These are phyloP conservation scores for Apodemia mormo DNA, from an alignment of 2,888 invertebrate genomes.

Conservation along the genomic window DNA sequence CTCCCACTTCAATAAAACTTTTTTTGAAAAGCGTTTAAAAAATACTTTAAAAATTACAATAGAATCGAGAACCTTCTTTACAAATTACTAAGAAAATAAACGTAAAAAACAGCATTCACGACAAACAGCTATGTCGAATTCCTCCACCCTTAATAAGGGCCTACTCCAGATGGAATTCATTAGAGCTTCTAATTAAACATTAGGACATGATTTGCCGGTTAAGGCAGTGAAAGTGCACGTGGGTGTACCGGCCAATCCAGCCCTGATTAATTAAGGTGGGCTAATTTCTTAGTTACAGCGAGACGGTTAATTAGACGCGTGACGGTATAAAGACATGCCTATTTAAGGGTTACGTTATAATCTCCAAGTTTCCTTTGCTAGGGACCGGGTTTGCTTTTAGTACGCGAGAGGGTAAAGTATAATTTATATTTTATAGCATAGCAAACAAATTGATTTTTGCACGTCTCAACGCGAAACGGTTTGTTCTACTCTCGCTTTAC, in stretches of 20 bases:
- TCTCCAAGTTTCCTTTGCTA: background rate
- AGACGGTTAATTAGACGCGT: constrained; percentile 30
- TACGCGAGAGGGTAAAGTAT: background rate
- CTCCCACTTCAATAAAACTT: too few species aligned
- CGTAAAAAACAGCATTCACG: constrained; percentile 1
- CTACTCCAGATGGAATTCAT: constrained; percentile 68
- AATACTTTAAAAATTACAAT: background rate
- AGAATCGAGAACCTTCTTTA: background rate
- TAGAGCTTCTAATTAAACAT: constrained; percentile 68
- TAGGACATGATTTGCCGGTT: constrained; percentile 66
- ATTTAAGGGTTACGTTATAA: constrained; percentile 11
- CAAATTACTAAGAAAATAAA: constrained; percentile 3
- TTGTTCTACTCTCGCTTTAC: too few species aligned
- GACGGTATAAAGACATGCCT: constrained; percentile 18
- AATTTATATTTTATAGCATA: too few species aligned
- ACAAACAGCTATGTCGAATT: constrained; percentile 39
- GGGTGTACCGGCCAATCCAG: constrained; percentile 46
- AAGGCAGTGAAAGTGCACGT: constrained; percentile 60
- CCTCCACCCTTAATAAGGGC: constrained; percentile 55
- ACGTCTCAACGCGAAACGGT: too few species aligned
- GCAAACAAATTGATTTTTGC: too few species aligned
- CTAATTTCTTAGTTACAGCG: constrained; percentile 39
- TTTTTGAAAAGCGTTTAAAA: too few species aligned
- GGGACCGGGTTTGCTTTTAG: background rate
- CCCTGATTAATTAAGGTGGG: constrained; percentile 57